Conservation (phyloP, 2,797 vertebrate species). For the Channallabes apus region DNA sequence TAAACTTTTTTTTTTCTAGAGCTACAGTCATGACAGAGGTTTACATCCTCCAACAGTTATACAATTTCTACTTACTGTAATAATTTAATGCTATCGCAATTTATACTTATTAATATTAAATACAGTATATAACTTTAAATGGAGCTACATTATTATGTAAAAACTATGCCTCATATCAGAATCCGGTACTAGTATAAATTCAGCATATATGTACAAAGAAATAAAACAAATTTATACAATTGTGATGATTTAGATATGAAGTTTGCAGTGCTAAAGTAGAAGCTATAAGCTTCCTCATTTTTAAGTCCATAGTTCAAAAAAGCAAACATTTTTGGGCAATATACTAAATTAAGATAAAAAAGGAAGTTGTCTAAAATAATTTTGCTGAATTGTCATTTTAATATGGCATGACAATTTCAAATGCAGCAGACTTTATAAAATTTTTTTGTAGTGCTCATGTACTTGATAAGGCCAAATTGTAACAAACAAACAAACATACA, state of each 20-base stretch:
- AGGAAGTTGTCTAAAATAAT: slow-evolving; percentile 1
- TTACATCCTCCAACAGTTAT: not conserved
- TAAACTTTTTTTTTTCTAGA: not conserved
- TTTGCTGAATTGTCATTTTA: not conserved
- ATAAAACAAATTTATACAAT: not conserved
- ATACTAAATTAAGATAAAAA: not conserved
- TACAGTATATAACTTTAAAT: not conserved
- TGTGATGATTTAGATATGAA: not conserved
- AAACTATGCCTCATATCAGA: not conserved
- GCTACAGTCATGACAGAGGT: not conserved
- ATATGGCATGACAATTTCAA: not conserved
- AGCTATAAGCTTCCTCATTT: not conserved
- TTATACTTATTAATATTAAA: not conserved
- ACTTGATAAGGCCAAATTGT: too few species aligned
- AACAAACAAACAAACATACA: not conserved
- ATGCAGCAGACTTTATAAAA: not conserved
- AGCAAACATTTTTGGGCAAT: not conserved
- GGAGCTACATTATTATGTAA: not conserved
- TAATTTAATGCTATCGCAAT: not conserved
- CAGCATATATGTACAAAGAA: not conserved
- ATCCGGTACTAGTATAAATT: not conserved
- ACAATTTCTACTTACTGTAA: not conserved
- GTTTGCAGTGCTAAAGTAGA: not conserved
- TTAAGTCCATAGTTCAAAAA: not conserved
- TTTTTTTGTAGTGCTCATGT: too few species aligned